Conservation (phyloP, 2,797 vertebrate species). For the Neosilurus mollespiculum region DNA sequence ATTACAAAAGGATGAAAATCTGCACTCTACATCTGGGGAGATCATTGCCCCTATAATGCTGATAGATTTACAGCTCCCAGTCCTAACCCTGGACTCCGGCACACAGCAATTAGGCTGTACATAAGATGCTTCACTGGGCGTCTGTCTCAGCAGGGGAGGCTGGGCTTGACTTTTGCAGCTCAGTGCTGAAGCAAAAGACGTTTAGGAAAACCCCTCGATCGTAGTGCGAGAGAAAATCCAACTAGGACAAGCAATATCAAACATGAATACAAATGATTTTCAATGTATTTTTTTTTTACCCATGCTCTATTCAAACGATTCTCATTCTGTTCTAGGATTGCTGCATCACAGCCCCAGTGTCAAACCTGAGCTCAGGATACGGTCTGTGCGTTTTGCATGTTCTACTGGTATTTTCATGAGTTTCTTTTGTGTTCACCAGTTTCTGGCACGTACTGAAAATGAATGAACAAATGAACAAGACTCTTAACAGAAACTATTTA, state of each 20-base stretch:
- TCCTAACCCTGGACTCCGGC: conserved; percentile 69
- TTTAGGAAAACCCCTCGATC: conserved; percentile 49
- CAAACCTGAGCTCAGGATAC: background rate
- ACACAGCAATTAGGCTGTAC: conserved; percentile 76
- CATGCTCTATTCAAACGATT: background rate
- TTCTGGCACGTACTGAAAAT: background rate
- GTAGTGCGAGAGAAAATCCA: background rate
- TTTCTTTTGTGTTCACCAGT: background rate
- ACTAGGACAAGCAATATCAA: background rate
- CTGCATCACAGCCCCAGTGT: background rate
- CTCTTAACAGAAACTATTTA: background rate
- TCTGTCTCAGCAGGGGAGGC: conserved; percentile 63
- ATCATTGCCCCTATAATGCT: conserved; percentile 77
- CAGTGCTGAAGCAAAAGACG: conserved; percentile 46
- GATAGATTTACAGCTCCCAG: conserved; percentile 81
- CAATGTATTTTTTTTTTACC: background rate
- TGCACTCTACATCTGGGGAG: conserved; percentile 82
- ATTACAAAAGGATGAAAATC: conserved; percentile 86
- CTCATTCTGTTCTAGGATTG: too few relatives aligned
- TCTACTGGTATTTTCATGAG: background rate
- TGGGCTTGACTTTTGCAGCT: conserved; percentile 59
- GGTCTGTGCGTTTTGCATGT: background rate
- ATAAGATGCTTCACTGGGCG: conserved; percentile 67
- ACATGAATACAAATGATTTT: background rate
- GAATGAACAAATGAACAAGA: background rate